These are phyloP conservation scores for Petrocephalus sullivani DNA, from an alignment of 2,797 vertebrate genomes.

Conservation along the genomic window DNA sequence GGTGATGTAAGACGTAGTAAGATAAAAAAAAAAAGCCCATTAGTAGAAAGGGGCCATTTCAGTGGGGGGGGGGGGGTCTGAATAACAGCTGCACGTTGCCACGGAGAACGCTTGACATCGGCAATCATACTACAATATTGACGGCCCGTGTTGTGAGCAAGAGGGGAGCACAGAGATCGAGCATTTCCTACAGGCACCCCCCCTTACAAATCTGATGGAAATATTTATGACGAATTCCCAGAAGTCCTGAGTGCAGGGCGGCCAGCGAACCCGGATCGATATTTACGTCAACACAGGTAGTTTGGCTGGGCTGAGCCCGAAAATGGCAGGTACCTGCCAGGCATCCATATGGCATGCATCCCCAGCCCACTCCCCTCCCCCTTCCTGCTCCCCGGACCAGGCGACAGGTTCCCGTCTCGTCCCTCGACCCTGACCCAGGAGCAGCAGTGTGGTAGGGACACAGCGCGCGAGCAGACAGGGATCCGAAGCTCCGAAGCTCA, in stretches of 20 bases:
- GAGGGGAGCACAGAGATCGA: background rate
- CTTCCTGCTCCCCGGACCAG: too few relatives aligned
- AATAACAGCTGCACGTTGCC: constrained; percentile 18
- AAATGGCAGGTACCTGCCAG: background rate
- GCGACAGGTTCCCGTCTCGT: background rate
- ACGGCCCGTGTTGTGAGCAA: background rate
- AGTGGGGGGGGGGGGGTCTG: background rate
- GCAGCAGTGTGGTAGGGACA: background rate
- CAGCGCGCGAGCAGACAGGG: background rate
- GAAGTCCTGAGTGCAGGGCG: background rate
- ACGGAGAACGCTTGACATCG: background rate
- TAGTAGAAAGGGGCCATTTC: background rate
- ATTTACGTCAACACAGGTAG: background rate
- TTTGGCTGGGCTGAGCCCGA: background rate
- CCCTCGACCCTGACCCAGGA: background rate
- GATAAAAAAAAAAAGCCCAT: background rate
- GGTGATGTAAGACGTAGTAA: background rate
- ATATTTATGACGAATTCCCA: background rate
- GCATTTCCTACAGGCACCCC: background rate
- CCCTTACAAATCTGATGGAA: background rate
- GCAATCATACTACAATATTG: background rate
- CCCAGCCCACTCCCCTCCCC: background rate
- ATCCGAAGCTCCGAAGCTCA: background rate
- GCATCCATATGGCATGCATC: background rate
- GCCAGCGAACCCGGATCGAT: background rate